phyloP scores from a whole-genome alignment of 2,113 vertebrate species.

The Chaetops frenatus region DNA sequence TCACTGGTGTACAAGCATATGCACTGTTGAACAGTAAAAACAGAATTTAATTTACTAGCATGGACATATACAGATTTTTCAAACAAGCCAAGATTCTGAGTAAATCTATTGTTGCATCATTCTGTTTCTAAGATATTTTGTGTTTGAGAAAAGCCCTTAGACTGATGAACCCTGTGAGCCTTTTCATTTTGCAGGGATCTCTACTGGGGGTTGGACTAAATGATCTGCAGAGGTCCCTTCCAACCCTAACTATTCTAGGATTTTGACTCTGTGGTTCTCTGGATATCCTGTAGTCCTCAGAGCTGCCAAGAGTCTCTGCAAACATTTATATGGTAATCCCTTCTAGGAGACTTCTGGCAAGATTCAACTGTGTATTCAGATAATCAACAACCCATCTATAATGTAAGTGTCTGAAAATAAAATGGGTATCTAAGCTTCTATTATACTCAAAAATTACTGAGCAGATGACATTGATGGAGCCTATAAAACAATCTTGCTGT shows the following conservation, averaged over 20 bases:
- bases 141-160: neutral
- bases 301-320: neutral
- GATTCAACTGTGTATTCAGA: neutral
- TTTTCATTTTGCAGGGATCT: neutral
- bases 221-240: neutral
- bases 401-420: neutral
- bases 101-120: neutral
- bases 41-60: neutral
- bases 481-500: neutral
- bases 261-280: neutral
- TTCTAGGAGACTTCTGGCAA: neutral
- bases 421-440: neutral
- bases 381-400: neutral
- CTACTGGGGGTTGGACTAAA: neutral
- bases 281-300: neutral
- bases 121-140: neutral
- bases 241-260: neutral
- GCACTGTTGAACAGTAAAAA: neutral
- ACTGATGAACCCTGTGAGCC: neutral
- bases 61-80: neutral
- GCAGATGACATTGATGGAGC: neutral
- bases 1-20: neutral
- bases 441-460: neutral
- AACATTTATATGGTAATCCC: neutral
- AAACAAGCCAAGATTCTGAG: neutral